Conservation (phyloP, 2,113 vertebrate species). For the Eulemur rufifrons region DNA sequence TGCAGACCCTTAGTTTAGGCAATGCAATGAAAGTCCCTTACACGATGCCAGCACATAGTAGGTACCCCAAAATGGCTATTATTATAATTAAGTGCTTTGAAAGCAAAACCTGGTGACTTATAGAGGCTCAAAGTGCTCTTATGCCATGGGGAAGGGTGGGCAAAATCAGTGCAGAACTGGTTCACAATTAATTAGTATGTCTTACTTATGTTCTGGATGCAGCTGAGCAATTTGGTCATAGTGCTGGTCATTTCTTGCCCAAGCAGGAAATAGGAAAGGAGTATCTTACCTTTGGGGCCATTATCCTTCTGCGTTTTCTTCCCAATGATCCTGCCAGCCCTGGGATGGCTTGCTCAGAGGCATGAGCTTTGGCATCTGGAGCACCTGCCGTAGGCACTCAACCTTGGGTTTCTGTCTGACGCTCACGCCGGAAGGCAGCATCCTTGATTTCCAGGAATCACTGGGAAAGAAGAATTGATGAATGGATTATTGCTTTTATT, state of each 20-base stretch:
- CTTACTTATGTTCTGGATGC: background rate
- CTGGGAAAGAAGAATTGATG: background rate
- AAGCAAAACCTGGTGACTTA: conserved; percentile 11
- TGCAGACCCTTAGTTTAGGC: background rate
- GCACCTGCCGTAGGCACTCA: background rate
- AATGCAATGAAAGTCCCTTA: background rate
- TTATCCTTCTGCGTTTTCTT: background rate
- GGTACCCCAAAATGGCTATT: background rate
- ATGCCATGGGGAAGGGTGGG: background rate
- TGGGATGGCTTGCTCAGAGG: background rate
- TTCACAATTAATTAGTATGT: background rate
- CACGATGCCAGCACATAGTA: background rate
- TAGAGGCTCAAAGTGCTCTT: background rate
- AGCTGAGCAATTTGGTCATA: background rate
- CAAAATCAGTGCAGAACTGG: background rate
- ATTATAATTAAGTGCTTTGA: background rate
- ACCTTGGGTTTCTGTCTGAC: background rate
- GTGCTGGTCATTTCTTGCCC: background rate
- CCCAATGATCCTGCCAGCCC: too few relatives aligned
- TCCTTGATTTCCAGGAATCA: background rate
- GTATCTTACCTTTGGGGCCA: background rate
- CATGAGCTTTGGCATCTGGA: background rate
- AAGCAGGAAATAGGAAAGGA: background rate
- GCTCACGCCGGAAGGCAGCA: background rate
- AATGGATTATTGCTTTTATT: background rate